A percentile compares a stretch with the other conserved stretches of the same genome.
Conservation (phyloP, 2,797 vertebrate species). For the Anguilla megastoma region DNA sequence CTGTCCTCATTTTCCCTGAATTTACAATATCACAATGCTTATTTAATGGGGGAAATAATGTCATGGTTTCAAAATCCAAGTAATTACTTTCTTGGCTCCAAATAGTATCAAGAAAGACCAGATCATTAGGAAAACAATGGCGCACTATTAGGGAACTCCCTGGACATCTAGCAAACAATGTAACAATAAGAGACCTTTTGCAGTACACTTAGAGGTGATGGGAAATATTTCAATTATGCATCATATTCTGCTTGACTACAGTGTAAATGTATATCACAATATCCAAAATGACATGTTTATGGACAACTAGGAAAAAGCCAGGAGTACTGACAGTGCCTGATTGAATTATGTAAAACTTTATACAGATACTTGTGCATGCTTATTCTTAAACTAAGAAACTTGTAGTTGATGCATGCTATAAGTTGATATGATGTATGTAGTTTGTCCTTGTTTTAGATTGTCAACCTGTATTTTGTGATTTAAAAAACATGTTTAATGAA, state of each 20-base stretch:
- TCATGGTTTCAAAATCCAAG: neutral
- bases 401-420: too few species aligned
- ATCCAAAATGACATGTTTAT: too few species aligned
- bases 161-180: neutral
- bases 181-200: neutral
- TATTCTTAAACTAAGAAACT: neutral
- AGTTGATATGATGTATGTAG: neutral
- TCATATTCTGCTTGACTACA: neutral
- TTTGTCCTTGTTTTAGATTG: neutral
- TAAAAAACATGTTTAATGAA: neutral
- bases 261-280: neutral
- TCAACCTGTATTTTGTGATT: neutral
- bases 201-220: neutral
- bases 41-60: neutral
- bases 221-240: neutral
- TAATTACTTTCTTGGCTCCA: slow-evolving; percentile 6
- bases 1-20: neutral
- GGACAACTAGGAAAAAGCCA: too few species aligned
- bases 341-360: too few species aligned
- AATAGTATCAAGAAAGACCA: neutral
- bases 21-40: neutral
- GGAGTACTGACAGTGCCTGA: too few species aligned
- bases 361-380: too few species aligned
- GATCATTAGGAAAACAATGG: neutral
- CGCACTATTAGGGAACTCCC: neutral